Percentiles rank a stretch among this genome's conserved stretches.
Conservation (phyloP, 2,113 vertebrate genomes). For the Typhlomys cinereus region DNA sequence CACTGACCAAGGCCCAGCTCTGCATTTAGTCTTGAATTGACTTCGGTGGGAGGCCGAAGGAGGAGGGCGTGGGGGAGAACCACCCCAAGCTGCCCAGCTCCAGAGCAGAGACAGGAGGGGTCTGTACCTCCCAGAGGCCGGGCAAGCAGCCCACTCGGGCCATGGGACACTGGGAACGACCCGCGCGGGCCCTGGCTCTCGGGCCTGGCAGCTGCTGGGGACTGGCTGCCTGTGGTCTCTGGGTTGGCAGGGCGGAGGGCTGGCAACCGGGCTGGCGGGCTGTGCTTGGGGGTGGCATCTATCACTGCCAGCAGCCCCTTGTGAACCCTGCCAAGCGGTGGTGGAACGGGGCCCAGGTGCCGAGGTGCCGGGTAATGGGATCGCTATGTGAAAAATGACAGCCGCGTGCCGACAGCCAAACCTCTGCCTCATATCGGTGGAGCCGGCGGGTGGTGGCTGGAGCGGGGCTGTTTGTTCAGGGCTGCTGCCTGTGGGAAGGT, state of each 20-base stretch:
- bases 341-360: conserved; percentile 84
- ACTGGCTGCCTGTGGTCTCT: conserved; percentile 81
- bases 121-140: conserved; percentile 55
- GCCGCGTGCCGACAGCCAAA: conserved; percentile 62
- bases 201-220: conserved; percentile 82
- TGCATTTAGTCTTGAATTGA: not conserved
- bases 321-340: conserved; percentile 81
- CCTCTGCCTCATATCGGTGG: conserved; percentile 4
- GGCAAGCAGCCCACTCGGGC: conserved; percentile 76
- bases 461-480: not conserved
- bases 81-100: too few species aligned
- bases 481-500: conserved; percentile 54
- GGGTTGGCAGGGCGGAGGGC: conserved; percentile 75
- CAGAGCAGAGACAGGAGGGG: not conserved
- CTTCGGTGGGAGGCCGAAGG: not conserved
- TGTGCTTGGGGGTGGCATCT: conserved; percentile 79
- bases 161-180: conserved; percentile 61
- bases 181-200: conserved; percentile 82
- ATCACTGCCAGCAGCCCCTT: conserved; percentile 79
- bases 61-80: not conserved
- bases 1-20: not conserved
- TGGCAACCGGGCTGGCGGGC: conserved; percentile 53
- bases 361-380: conserved; percentile 83
- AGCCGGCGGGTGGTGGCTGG: not conserved
- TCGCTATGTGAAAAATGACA: conserved; percentile 86